Evolutionary conservation across 2,888 invertebrate genomes (phyloP).

Genomic region (Sabatieria punctata): DNA sequence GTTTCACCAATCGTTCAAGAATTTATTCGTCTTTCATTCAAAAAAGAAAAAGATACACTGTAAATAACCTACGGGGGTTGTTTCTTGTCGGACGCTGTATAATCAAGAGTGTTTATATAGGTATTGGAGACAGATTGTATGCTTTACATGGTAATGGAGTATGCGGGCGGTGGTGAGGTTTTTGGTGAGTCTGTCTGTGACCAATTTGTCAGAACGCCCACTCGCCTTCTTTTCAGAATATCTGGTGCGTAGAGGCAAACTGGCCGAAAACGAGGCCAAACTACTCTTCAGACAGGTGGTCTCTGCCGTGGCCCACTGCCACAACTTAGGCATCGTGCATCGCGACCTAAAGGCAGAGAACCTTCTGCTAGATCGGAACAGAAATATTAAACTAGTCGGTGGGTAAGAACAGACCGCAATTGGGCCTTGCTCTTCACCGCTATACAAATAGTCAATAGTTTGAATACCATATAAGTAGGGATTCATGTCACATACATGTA

Average conservation of each 20-base stretch:
- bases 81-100: background rate
- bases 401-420: no score
- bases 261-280: conserved; percentile 18
- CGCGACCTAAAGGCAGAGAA: conserved; percentile 26
- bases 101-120: conserved; percentile 40
- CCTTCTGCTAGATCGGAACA: conserved; percentile 19
- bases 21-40: no score
- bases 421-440: no score
- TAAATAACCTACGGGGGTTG: no score
- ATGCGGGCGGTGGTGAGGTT: conserved; percentile 79
- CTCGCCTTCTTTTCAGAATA: conserved; percentile 22
- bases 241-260: conserved; percentile 18
- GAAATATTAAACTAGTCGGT: conserved; percentile 35
- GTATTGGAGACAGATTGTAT: conserved; percentile 90
- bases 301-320: conserved; percentile 26
- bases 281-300: conserved; percentile 25
- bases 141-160: conserved; percentile 93
- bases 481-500: no score
- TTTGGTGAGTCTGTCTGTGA: no score
- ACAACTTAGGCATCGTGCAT: conserved; percentile 25
- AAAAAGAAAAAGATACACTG: no score
- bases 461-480: no score
- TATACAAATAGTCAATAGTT: no score
- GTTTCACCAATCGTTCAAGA: no score
- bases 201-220: no score